Evolutionary conservation across 2,888 invertebrate species (phyloP).

Genomic region (Oscheius sp.): DNA sequence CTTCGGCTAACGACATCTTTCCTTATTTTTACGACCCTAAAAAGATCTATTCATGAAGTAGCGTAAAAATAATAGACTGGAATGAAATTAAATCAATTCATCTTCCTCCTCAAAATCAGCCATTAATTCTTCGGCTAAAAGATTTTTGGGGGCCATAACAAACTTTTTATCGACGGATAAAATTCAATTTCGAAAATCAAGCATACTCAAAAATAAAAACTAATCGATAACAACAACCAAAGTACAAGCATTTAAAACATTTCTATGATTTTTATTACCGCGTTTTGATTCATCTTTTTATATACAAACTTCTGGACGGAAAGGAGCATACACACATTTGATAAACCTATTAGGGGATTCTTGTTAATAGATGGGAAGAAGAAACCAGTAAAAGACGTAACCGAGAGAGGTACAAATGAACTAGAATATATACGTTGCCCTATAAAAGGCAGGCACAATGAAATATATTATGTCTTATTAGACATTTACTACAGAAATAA

Average conservation of each 20-base stretch:
- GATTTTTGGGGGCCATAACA: no score
- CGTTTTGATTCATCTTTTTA: neutral
- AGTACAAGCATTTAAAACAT: neutral
- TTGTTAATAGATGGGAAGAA: neutral
- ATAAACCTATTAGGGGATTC: neutral
- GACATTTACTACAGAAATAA: neutral
- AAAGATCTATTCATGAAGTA: neutral
- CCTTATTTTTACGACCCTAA: neutral
- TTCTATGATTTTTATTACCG: neutral
- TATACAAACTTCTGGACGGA: neutral
- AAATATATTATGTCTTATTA: slow-evolving; percentile 7
- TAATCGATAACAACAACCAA: neutral
- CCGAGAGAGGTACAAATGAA: slow-evolving; percentile 16
- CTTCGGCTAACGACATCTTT: slow-evolving; percentile 95
- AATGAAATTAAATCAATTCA: no score
- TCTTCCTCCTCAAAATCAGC: slow-evolving; percentile 96
- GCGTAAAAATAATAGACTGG: neutral
- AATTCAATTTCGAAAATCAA: neutral
- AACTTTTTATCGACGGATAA: no score
- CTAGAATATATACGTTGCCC: slow-evolving; percentile 1
- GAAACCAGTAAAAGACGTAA: slow-evolving; percentile 21
- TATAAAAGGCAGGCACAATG: neutral
- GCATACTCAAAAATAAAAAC: slow-evolving; percentile 2
- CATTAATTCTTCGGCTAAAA: slow-evolving; percentile 93
- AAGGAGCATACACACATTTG: neutral